Evolutionary conservation across 2,113 vertebrate species (phyloP), one percentile per base, ranked within the genome.

Genomic region (Proterorhinus semilunaris): DNA sequence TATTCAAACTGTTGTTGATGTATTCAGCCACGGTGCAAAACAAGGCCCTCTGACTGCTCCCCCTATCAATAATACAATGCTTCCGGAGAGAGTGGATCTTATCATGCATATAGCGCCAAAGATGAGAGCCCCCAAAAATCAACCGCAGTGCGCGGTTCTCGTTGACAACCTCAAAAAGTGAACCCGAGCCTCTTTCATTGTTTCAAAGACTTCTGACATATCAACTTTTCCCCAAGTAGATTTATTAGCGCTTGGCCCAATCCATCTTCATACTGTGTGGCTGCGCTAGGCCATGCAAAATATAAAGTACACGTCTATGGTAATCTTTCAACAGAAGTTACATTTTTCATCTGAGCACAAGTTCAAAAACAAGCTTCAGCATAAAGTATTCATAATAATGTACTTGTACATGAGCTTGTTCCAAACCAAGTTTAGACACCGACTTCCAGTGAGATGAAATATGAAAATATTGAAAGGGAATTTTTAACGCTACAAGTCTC

Each of bases 1-100:
- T 55, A 55, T 55, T 55, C 53, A 55, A 21, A 55, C 17, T 55
- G 53, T 55, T 55, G 53, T 55, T 55, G 53, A 55, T 55, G 17
- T 55, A 53, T 53, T 17, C 52, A 17, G 53, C 27, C 17, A 21
- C 52, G 53, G 53, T 55, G 53, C 17, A 55, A 55, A 55, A 55
- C 53, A 55, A 21, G 53, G 53, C 17, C 17, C 53, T 55, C 52
- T 53, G n/a, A 11, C 53, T 55, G 17, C 17, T 55, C 53, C 53
- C 27, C 27, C 53, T 55, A 55, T 55, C 53, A 55, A 55, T 55
- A 55, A 55, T 55, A 55, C 53, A 55, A 27, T 10, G 53, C 53
- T 55, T 21, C 4, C n/a, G 17, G 52, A 53, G n/a, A 53, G 53
- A 55, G 53, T 21, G 17, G 17, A 55, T 55, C 53, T 55, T 27